phyloP scores from a whole-genome alignment of 2,113 vertebrate genomes.

The Brevimyrus niger region DNA sequence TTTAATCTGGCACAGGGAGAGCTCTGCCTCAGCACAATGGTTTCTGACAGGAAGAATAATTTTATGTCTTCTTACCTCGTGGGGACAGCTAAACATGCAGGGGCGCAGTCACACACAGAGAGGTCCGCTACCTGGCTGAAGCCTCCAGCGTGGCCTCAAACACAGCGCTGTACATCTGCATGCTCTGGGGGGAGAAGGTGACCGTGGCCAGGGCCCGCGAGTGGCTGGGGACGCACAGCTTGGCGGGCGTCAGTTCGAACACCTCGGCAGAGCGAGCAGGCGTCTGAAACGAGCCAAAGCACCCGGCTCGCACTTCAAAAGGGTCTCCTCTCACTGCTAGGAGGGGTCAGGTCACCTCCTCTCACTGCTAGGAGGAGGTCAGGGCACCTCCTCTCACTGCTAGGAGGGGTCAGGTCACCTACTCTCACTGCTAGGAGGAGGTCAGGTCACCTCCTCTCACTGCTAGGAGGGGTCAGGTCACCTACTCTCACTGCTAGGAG shows the following conservation, averaged over 20 bases:
- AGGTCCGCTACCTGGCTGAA: slow-evolving; percentile 53
- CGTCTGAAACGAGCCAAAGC: slow-evolving; percentile 42
- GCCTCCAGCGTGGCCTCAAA: slow-evolving; percentile 70
- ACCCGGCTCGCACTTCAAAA: neutral
- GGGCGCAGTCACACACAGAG: neutral
- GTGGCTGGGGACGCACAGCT: slow-evolving; percentile 58
- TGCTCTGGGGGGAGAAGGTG: slow-evolving; percentile 65
- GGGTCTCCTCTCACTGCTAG: neutral
- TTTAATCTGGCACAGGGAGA: neutral
- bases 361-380: too few relatives aligned
- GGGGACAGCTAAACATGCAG: neutral
- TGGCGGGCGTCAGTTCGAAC: slow-evolving; percentile 63
- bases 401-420: too few relatives aligned
- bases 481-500: too few relatives aligned
- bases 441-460: too few relatives aligned
- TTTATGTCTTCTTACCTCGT: neutral
- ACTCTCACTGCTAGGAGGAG: too few relatives aligned
- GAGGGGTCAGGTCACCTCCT: neutral
- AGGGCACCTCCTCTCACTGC: too few relatives aligned
- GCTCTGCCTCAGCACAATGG: neutral
- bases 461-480: too few relatives aligned
- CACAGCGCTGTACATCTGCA: slow-evolving; percentile 67
- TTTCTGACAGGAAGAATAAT: neutral
- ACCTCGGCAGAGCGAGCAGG: slow-evolving; percentile 39
- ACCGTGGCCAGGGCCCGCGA: slow-evolving; percentile 64